Evolutionary conservation across 2,888 invertebrate species (phyloP), one percentile per base, ranked within the genome.

Genomic region (Mechanitis mazaeus): DNA sequence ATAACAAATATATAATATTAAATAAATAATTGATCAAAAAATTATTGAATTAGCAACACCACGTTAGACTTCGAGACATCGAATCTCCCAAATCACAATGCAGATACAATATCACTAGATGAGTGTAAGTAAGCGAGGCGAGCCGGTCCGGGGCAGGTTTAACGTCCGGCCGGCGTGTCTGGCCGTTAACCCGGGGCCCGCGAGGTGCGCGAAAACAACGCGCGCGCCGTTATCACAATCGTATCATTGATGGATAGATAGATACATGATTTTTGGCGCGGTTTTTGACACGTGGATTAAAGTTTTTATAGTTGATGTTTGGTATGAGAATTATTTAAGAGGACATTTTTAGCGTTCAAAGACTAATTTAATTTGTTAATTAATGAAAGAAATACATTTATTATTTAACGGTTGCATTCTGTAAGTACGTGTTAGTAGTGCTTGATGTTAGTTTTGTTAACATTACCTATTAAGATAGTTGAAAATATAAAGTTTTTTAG

Each of bases 161-260:
- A 89, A 87, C 87, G 90, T 87, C 89, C 87, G 86, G 80, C 84
- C 84, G 83, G 83, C 77, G 84, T 82, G 90, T 89, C 90, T 89
- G 90, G 89, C 86, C 90, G 83, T 90, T 90, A 87, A 90, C 88
- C 89, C 89, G 87, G 75, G 87, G 86, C 85, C 84, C 87, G 81
- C 78, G 83, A 84, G 85, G 87, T 74, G 69, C 75, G 85, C 87
- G 87, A 87, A 87, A 87, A 85, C 83, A 76, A 75, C 82, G 87
- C 86, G 87, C 84, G 84, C 85, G 85, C 85, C 84, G 81, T 80
- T 82, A 80, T 80, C 81, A 64, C 72, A 64, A 68, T 62, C 70
- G 63, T 71, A 69, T 70, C 72, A 72, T 69, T 72, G 67, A 71
- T 67, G 70, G 66, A 65, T 67, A 65, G 20, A 20, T 20, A 20